These are phyloP conservation scores for Eupithecia pulchellata DNA, from an alignment of 2,888 invertebrate species.

Conservation along the genomic window DNA sequence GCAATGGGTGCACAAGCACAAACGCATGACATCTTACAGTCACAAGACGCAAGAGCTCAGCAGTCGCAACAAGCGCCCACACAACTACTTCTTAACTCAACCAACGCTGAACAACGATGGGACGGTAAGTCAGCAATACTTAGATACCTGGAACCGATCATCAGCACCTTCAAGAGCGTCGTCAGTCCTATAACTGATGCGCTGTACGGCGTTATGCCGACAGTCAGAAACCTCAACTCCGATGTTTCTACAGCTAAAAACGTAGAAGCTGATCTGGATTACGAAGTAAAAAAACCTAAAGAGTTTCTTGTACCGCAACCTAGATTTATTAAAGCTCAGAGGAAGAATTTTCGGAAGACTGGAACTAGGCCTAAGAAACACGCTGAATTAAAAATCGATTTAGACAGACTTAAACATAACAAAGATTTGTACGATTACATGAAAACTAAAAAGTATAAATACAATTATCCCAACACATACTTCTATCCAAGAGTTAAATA, in stretches of 20 bases:
- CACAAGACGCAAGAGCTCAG: slow-evolving; percentile 79
- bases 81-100: slow-evolving; percentile 71
- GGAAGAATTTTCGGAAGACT: slow-evolving; percentile 67
- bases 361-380: slow-evolving; percentile 75
- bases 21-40: slow-evolving; percentile 75
- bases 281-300: slow-evolving; percentile 67
- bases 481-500: slow-evolving; percentile 78
- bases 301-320: slow-evolving; percentile 77
- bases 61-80: slow-evolving; percentile 82
- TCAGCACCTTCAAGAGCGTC: slow-evolving; percentile 69
- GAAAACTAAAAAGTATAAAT: slow-evolving; percentile 80
- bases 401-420: slow-evolving; percentile 74
- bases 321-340: slow-evolving; percentile 70
- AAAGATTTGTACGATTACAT: slow-evolving; percentile 78
- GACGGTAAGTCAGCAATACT: slow-evolving; percentile 82
- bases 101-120: slow-evolving; percentile 80
- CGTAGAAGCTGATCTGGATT: slow-evolving; percentile 59
- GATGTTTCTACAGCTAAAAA: slow-evolving; percentile 70
- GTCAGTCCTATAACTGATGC: slow-evolving; percentile 75
- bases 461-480: slow-evolving; percentile 75
- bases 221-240: slow-evolving; percentile 74
- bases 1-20: slow-evolving; percentile 73
- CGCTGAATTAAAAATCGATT: slow-evolving; percentile 70
- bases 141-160: slow-evolving; percentile 77
- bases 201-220: slow-evolving; percentile 76